Conservation (phyloP, 1,140 invertebrate genomes). For the Choristoneura fumiferana region DNA sequence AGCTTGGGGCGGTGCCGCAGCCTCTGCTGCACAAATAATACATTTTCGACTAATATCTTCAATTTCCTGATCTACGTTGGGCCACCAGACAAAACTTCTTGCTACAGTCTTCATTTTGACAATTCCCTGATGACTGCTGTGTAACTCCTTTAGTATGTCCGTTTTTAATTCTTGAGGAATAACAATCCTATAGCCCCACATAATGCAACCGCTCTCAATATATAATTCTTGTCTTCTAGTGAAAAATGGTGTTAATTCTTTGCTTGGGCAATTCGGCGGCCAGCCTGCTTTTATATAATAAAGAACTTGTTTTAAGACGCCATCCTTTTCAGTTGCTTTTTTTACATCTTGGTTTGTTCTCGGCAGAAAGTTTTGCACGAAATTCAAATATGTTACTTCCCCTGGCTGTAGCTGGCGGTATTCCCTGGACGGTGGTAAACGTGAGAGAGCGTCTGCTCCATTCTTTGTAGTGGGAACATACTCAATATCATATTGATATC, state of each 20-base stretch:
- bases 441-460: conserved; percentile 32
- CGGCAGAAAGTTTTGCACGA: not conserved
- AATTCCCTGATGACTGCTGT: too few relatives aligned
- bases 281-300: not conserved
- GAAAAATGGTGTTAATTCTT: not conserved
- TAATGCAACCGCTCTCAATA: not conserved
- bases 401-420: too few relatives aligned
- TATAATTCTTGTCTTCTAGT: too few relatives aligned
- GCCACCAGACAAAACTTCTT: too few relatives aligned
- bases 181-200: not conserved
- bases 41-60: too few relatives aligned
- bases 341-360: not conserved
- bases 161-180: too few relatives aligned
- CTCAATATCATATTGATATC: conserved; percentile 49
- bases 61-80: too few relatives aligned
- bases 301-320: not conserved
- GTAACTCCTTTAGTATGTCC: too few relatives aligned
- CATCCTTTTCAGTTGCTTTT: not conserved
- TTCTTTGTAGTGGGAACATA: conserved; percentile 34
- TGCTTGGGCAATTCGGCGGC: not conserved
- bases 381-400: not conserved
- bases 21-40: too few relatives aligned
- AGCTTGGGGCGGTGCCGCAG: too few relatives aligned
- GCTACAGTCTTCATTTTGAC: too few relatives aligned
- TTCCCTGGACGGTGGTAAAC: not conserved